Evolutionary conservation across 2,888 invertebrate species (phyloP).

Genomic region (Formica aserva): DNA sequence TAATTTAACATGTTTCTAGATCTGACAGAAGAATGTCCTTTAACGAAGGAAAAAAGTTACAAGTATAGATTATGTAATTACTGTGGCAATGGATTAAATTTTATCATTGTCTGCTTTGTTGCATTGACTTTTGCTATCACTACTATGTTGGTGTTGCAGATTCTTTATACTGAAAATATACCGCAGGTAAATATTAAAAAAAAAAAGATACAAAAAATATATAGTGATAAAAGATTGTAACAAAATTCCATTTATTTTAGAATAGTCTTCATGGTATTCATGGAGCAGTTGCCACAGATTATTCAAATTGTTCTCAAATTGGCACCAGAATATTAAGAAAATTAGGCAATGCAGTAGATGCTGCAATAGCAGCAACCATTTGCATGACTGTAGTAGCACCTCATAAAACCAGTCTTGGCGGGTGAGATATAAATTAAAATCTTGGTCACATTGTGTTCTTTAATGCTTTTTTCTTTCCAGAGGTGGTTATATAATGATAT

Average conservation of each 20-base stretch:
- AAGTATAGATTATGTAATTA: constrained; percentile 75
- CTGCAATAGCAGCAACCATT: constrained; percentile 90
- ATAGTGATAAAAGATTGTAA: constrained; percentile 15
- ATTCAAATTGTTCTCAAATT: constrained; percentile 90
- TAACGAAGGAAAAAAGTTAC: constrained; percentile 78
- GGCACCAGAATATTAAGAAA: constrained; percentile 90
- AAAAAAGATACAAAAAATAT: background rate
- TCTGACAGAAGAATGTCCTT: constrained; percentile 81
- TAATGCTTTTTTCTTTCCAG: constrained; percentile 85
- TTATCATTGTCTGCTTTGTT: constrained; percentile 89
- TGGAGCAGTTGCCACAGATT: constrained; percentile 91
- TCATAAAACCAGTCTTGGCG: constrained; percentile 92
- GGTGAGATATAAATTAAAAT: constrained; percentile 87
- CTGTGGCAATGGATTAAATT: constrained; percentile 88
- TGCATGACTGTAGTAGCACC: constrained; percentile 92
- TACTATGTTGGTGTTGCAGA: constrained; percentile 90
- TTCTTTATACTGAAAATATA: constrained; percentile 90
- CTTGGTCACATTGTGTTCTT: background rate
- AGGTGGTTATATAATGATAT: constrained; percentile 91
- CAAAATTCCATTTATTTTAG: constrained; percentile 58
- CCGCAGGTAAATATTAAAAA: constrained; percentile 86
- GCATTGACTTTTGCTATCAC: constrained; percentile 90
- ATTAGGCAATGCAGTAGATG: constrained; percentile 93
- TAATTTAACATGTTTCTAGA: constrained; percentile 48
- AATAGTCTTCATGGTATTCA: constrained; percentile 84